A percentile compares a stretch with the other conserved stretches of the same genome.
Evolutionary conservation across 2,113 vertebrate species (phyloP).

Genomic region (Raja brachyura): DNA sequence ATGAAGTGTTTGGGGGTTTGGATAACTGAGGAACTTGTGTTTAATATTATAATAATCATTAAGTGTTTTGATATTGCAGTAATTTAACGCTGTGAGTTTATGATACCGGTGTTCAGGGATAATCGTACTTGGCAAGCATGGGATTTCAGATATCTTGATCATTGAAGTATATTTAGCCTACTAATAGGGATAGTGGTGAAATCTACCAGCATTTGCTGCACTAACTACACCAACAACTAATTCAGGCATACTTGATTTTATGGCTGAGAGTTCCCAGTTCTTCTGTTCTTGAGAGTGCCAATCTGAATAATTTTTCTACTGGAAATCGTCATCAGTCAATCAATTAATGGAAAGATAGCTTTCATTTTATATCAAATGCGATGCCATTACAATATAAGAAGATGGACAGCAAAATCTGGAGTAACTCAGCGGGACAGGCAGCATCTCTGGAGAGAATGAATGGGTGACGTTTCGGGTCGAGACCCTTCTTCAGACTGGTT

Average conservation of each 20-base stretch:
- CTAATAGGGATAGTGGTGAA: neutral
- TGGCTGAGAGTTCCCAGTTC: neutral
- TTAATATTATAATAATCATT: neutral
- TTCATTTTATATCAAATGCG: neutral
- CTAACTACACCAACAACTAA: neutral
- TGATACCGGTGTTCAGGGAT: neutral
- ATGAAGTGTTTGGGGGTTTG: neutral
- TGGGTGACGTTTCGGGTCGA: too few species aligned
- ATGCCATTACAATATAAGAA: neutral
- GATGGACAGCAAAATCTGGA: too few species aligned
- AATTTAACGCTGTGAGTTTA: neutral
- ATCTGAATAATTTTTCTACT: neutral
- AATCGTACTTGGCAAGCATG: neutral
- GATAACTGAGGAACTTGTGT: neutral
- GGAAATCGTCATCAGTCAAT: neutral
- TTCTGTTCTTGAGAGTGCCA: neutral
- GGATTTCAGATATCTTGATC: neutral
- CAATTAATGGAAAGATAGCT: constrained; percentile 1
- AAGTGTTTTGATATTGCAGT: neutral
- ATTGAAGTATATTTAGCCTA: neutral
- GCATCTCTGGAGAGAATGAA: too few species aligned
- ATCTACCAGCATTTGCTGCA: neutral
- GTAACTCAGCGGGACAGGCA: too few species aligned
- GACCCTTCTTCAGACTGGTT: too few species aligned
- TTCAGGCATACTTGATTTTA: neutral